phyloP scores from a whole-genome alignment of 92 coral and sea anemone species.

The Palythoa heliodiscus region DNA sequence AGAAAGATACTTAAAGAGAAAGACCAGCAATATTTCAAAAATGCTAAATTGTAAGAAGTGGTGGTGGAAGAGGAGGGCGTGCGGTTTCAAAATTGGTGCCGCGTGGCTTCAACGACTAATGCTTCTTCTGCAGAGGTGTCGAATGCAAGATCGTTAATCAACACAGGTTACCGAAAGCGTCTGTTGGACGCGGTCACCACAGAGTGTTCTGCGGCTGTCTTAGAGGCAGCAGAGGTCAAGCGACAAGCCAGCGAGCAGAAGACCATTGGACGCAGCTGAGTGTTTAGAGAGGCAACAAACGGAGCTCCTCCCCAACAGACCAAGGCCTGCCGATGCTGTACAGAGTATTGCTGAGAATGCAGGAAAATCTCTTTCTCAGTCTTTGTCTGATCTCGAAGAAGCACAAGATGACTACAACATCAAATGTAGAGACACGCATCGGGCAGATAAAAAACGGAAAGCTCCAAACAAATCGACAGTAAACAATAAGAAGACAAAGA shows the following conservation, averaged over 20 bases:
- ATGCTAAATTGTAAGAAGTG: slow-evolving; percentile 55
- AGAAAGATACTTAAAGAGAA: slow-evolving; percentile 37
- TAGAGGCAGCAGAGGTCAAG: slow-evolving; percentile 42
- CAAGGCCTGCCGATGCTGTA: neutral
- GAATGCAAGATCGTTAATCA: slow-evolving; percentile 10
- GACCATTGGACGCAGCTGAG: slow-evolving; percentile 48
- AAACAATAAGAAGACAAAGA: neutral
- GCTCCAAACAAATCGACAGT: slow-evolving; percentile 10
- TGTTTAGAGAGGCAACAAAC: neutral
- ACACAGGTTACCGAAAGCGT: slow-evolving; percentile 6
- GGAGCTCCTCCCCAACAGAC: too few relatives aligned
- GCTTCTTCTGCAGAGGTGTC: slow-evolving; percentile 53
- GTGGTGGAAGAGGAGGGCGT: slow-evolving; percentile 67
- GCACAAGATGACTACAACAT: slow-evolving; percentile 38
- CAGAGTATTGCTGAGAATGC: slow-evolving; percentile 31
- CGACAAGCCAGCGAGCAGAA: slow-evolving; percentile 42
- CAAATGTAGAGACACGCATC: neutral
- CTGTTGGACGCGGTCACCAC: slow-evolving; percentile 48
- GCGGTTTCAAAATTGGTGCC: slow-evolving; percentile 59
- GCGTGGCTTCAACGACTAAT: slow-evolving; percentile 20
- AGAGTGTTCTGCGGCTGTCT: slow-evolving; percentile 41
- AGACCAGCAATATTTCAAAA: slow-evolving; percentile 38
- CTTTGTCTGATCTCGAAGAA: slow-evolving; percentile 28
- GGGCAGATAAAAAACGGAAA: slow-evolving; percentile 25
- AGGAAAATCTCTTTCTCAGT: slow-evolving; percentile 19